Conservation (phyloP, 2,797 vertebrate species). For the Nasua narica region DNA sequence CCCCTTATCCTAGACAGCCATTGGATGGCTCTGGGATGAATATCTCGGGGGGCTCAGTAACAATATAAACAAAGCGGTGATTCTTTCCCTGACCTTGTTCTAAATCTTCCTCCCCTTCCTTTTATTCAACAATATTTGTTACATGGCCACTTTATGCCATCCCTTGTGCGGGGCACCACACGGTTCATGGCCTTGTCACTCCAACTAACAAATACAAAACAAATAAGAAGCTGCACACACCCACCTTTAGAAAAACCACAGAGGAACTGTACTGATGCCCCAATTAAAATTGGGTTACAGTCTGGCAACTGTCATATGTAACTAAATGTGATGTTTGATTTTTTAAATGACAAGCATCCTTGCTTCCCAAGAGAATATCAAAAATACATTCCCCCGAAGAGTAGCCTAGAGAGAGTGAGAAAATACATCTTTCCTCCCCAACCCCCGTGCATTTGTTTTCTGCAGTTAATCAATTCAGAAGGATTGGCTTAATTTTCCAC, state of each 20-base stretch:
- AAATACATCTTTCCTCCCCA: neutral
- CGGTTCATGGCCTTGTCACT: neutral
- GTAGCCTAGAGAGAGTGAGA: conserved; percentile 3
- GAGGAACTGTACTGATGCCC: neutral
- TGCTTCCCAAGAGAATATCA: conserved; percentile 1
- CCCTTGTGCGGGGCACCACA: neutral
- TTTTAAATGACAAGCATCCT: neutral
- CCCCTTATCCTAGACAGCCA: neutral
- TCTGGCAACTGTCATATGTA: neutral
- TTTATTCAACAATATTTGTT: neutral
- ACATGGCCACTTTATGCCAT: neutral
- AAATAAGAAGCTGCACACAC: neutral
- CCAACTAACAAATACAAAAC: neutral
- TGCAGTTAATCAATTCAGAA: conserved; percentile 43
- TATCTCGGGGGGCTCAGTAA: neutral
- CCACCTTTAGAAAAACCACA: neutral
- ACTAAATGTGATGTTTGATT: neutral
- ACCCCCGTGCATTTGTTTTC: neutral
- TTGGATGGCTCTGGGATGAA: neutral
- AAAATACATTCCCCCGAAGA: conserved; percentile 9
- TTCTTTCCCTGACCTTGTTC: neutral
- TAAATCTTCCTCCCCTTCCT: neutral
- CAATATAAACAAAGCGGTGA: neutral
- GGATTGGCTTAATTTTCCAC: conserved; percentile 68
- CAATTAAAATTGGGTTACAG: neutral